Percentiles rank a stretch among this genome's conserved stretches.
These are phyloP conservation scores for Amblyornis subalaris DNA, from an alignment of 2,113 vertebrate genomes.

Conservation along the genomic window DNA sequence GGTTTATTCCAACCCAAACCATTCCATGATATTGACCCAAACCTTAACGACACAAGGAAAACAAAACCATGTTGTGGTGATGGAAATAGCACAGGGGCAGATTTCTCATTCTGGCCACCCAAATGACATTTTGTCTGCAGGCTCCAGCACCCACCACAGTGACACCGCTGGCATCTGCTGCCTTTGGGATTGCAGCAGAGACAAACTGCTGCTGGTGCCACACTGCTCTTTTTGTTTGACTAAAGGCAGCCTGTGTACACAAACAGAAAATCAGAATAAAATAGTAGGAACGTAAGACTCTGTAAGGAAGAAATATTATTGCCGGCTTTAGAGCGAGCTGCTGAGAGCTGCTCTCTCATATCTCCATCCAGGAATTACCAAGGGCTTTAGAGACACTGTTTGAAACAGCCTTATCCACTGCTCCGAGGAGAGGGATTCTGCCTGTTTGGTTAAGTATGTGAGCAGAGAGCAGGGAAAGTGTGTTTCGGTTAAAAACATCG, in stretches of 20 bases:
- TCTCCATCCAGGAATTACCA: not conserved
- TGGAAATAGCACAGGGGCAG: not conserved
- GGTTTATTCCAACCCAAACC: not conserved
- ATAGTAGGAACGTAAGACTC: not conserved
- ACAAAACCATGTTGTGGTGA: accelerated
- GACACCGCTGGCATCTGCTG: not conserved
- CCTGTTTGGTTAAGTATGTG: not conserved
- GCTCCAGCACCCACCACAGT: not conserved
- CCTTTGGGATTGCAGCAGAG: not conserved
- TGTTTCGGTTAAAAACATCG: not conserved
- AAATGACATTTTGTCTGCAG: not conserved
- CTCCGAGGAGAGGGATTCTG: not conserved
- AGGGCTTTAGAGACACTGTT: not conserved
- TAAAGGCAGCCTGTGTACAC: not conserved
- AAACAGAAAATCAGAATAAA: not conserved
- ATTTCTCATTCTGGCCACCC: not conserved
- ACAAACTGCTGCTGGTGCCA: not conserved
- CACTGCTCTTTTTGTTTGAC: not conserved
- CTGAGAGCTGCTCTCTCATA: not conserved
- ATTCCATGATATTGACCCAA: not conserved
- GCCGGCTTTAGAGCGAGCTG: not conserved
- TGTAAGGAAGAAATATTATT: not conserved
- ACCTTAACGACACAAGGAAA: not conserved
- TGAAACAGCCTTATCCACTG: not conserved
- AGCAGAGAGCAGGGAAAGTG: not conserved